Percentiles rank a stretch among this genome's conserved stretches.
Evolutionary conservation across 2,888 invertebrate genomes (phyloP).

Genomic region (Digitonthophagus gazella): DNA sequence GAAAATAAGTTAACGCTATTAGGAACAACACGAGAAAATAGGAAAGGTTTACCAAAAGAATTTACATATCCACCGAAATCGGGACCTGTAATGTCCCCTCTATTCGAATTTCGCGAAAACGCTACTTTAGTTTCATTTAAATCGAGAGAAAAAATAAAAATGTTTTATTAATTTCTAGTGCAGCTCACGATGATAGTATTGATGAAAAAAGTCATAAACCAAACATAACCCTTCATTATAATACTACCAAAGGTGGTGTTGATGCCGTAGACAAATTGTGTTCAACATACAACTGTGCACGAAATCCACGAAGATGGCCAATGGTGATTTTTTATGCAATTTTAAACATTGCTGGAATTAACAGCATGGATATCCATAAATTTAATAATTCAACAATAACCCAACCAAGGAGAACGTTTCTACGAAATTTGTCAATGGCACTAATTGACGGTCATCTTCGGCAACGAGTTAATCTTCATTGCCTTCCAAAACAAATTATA

Average conservation of each 20-base stretch:
- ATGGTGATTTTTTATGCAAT: conserved; percentile 26
- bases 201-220: conserved; percentile 20
- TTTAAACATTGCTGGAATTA: conserved; percentile 19
- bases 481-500: too few species aligned
- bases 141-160: conserved; percentile 15
- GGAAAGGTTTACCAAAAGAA: conserved; percentile 15
- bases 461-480: too few species aligned
- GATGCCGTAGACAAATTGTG: conserved; percentile 20
- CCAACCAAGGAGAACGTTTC: too few species aligned
- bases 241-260: conserved; percentile 17
- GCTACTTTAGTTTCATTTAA: too few species aligned
- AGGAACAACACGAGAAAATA: conserved; percentile 24
- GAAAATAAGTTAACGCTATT: conserved; percentile 17
- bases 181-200: conserved; percentile 19
- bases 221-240: conserved; percentile 20
- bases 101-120: too few species aligned
- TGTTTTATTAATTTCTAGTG: conserved; percentile 17
- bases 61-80: too few species aligned
- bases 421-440: too few species aligned
- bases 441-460: too few species aligned
- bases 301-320: conserved; percentile 22
- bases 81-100: too few species aligned
- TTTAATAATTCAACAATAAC: conserved; percentile 7
- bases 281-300: too few species aligned
- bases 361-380: conserved; percentile 7